Percentiles rank a stretch among this genome's conserved stretches.
Conservation (phyloP, 2,113 vertebrate species). For the Syngnathus typhle region DNA sequence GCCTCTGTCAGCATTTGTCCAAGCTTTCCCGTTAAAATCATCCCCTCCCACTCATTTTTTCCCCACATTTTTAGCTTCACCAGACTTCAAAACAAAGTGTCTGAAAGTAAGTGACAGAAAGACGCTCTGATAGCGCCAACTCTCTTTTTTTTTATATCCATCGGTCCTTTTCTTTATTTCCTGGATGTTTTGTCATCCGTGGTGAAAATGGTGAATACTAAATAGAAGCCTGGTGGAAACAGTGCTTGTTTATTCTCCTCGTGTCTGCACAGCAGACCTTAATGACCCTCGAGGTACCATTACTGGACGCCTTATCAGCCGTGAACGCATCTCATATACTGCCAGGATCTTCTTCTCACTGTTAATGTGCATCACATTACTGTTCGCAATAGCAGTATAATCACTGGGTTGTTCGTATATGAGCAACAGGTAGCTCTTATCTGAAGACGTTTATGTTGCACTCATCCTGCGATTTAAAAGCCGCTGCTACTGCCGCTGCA, state of each 20-base stretch:
- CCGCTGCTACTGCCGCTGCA: not conserved
- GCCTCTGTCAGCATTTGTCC: slow-evolving; percentile 42
- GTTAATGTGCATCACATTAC: slow-evolving; percentile 45
- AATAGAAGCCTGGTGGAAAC: slow-evolving; percentile 53
- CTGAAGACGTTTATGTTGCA: not conserved
- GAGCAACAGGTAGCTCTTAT: slow-evolving; percentile 37
- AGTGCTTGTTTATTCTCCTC: slow-evolving; percentile 38
- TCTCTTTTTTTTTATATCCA: not conserved
- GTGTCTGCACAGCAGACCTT: slow-evolving; percentile 52
- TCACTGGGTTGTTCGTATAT: not conserved
- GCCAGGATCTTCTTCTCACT: slow-evolving; percentile 22
- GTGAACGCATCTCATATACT: slow-evolving; percentile 50
- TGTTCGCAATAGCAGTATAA: slow-evolving; percentile 22
- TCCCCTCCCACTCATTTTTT: slow-evolving; percentile 6
- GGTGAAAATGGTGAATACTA: slow-evolving; percentile 61
- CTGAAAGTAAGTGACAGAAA: slow-evolving; percentile 37
- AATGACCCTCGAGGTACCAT: slow-evolving; percentile 51
- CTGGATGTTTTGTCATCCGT: slow-evolving; percentile 50
- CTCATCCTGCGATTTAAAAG: not conserved
- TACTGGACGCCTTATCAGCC: slow-evolving; percentile 44
- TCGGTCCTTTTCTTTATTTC: slow-evolving; percentile 22
- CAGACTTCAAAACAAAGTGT: slow-evolving; percentile 43
- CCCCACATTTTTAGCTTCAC: slow-evolving; percentile 47
- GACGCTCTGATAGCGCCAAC: slow-evolving; percentile 27
- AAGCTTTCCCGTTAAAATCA: slow-evolving; percentile 57